Evolutionary conservation across 2,797 vertebrate species (phyloP).

Genomic region (Sciurus carolinensis): DNA sequence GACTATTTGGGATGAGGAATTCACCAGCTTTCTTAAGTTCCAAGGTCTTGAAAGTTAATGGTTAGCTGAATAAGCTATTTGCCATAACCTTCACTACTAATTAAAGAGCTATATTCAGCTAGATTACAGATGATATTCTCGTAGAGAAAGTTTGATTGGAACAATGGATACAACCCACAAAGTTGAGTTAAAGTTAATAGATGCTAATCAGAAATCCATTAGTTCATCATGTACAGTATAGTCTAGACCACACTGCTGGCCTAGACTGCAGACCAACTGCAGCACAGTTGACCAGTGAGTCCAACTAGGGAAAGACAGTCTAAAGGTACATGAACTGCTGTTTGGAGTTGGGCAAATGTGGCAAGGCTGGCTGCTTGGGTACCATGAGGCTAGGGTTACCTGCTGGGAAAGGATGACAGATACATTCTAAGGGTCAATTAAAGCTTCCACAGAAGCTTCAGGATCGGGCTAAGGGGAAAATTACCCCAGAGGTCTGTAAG

Average conservation of each 20-base stretch:
- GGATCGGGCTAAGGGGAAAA: background rate
- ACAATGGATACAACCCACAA: conserved; percentile 33
- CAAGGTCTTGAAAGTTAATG: background rate
- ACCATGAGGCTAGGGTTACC: background rate
- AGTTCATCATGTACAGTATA: background rate
- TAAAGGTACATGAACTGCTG: background rate
- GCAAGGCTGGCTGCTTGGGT: background rate
- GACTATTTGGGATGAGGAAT: conserved; percentile 24
- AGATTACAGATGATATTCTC: conserved; percentile 1
- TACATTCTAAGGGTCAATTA: background rate
- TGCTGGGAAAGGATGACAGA: background rate
- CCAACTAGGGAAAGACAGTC: conserved; percentile 23
- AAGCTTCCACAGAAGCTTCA: conserved; percentile 3
- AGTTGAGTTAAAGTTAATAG: conserved; percentile 47
- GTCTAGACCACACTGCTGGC: background rate
- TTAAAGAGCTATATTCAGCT: conserved; percentile 56
- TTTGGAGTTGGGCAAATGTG: background rate
- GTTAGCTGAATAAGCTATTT: conserved; percentile 58
- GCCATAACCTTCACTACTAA: background rate
- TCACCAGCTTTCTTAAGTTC: conserved; percentile 58
- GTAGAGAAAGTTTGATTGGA: conserved; percentile 50
- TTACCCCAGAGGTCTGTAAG: background rate
- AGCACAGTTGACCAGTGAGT: background rate
- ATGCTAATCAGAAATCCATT: conserved; percentile 52
- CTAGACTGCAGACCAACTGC: background rate